A percentile compares a stretch with the other conserved stretches of the same genome.
These are phyloP conservation scores for Microplitis demolitor DNA, from an alignment of 1,140 invertebrate species.

Conservation along the genomic window DNA sequence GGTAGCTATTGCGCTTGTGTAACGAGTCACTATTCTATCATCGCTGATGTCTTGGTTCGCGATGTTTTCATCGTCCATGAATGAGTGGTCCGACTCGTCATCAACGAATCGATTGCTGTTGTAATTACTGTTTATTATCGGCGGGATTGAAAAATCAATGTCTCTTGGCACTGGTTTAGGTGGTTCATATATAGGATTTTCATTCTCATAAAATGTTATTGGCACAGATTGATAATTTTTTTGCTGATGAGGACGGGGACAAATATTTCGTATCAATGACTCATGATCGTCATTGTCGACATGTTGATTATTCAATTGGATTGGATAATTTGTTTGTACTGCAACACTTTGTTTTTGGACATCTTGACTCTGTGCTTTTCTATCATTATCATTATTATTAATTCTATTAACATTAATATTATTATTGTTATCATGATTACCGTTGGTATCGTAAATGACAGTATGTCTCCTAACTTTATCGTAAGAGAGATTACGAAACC, in stretches of 20 bases:
- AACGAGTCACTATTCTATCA: slow-evolving; percentile 50
- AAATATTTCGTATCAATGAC: background rate
- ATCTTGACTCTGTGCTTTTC: background rate
- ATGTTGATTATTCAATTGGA: background rate
- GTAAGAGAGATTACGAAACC: slow-evolving; percentile 1
- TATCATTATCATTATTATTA: background rate
- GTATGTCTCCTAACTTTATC: slow-evolving; percentile 56
- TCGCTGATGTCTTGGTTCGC: slow-evolving; percentile 57
- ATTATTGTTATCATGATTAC: no score
- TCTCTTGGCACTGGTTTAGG: slow-evolving; percentile 2
- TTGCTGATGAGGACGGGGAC: background rate
- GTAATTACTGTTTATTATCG: background rate
- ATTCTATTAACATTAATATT: no score
- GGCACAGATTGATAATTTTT: background rate
- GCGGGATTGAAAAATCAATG: background rate
- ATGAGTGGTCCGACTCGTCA: slow-evolving; percentile 21
- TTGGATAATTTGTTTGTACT: background rate
- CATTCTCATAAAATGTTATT: slow-evolving; percentile 20
- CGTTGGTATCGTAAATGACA: background rate
- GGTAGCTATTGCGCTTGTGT: slow-evolving; percentile 53
- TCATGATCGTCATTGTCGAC: background rate
- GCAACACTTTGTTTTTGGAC: background rate
- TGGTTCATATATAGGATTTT: slow-evolving; percentile 32
- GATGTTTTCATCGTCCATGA: slow-evolving; percentile 45
- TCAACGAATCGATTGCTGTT: background rate